A percentile compares a stretch with the other conserved stretches of the same genome.
These are phyloP conservation scores for Saccostrea cuccullata DNA, from an alignment of 1,140 invertebrate species.

Conservation along the genomic window DNA sequence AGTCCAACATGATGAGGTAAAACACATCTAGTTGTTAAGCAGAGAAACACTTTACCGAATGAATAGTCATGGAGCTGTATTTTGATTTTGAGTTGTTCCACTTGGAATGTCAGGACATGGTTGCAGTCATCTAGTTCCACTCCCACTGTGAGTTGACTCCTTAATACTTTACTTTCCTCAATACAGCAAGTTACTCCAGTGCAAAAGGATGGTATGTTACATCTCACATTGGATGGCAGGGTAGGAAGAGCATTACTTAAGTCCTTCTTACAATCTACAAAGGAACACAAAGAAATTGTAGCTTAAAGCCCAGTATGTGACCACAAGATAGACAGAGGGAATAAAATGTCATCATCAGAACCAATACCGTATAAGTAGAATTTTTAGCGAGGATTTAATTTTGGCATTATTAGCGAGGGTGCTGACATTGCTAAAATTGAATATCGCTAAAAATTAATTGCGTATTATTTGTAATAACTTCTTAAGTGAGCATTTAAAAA, in stretches of 20 bases:
- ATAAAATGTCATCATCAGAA: neutral
- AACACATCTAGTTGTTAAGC: neutral
- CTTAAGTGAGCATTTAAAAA: too few species aligned
- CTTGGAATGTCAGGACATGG: slow-evolving; percentile 19
- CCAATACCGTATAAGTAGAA: too few species aligned
- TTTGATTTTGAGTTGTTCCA: slow-evolving; percentile 33
- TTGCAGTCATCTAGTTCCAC: slow-evolving; percentile 40
- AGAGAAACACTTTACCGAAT: neutral
- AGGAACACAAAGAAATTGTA: neutral
- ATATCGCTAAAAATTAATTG: too few species aligned
- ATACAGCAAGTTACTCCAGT: slow-evolving; percentile 39
- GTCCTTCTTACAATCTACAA: slow-evolving; percentile 36
- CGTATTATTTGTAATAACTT: too few species aligned
- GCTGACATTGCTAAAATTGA: too few species aligned
- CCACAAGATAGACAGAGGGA: too few species aligned
- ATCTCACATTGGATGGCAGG: neutral
- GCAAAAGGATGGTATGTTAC: slow-evolving; percentile 22
- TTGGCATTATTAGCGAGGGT: too few species aligned
- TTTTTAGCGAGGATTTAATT: too few species aligned
- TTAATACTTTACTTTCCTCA: neutral
- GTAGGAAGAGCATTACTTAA: neutral
- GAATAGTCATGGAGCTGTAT: slow-evolving; percentile 36
- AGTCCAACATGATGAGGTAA: too few species aligned
- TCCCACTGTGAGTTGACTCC: neutral
- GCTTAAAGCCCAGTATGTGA: neutral